A percentile compares a stretch with the other conserved stretches of the same genome.
Evolutionary conservation across 2,113 vertebrate species (phyloP).

Genomic region (Seriola aureovittata): DNA sequence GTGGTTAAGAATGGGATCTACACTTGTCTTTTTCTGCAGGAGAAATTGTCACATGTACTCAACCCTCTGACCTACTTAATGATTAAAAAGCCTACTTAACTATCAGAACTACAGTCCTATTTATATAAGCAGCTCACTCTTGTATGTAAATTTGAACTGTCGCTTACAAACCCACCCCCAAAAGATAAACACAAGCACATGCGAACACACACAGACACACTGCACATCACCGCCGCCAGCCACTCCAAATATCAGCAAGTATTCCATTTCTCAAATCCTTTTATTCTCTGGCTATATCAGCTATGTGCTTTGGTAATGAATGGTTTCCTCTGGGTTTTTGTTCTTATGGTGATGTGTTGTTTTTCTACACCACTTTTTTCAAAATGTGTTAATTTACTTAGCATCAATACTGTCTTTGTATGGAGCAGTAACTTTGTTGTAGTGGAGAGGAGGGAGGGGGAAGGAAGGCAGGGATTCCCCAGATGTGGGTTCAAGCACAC

Average conservation of each 20-base stretch:
- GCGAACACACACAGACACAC: not conserved
- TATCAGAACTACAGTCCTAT: constrained; percentile 21
- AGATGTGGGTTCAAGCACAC: constrained; percentile 62
- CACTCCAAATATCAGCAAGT: constrained; percentile 26
- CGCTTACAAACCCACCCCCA: not conserved
- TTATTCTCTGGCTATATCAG: constrained; percentile 39
- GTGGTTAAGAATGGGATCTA: constrained; percentile 37
- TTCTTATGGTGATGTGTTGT: constrained; percentile 48
- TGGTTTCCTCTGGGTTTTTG: constrained; percentile 56
- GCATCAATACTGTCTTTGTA: constrained; percentile 54
- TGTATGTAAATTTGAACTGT: constrained; percentile 33
- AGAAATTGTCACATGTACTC: constrained; percentile 19
- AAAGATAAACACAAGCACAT: constrained; percentile 1
- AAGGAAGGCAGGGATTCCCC: constrained; percentile 46
- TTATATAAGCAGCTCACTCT: constrained; percentile 22
- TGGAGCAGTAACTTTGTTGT: constrained; percentile 28
- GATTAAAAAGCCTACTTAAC: constrained; percentile 24
- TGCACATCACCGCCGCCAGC: not conserved
- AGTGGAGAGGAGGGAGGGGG: not conserved
- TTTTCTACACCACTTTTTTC: constrained; percentile 40
- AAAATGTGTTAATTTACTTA: constrained; percentile 63
- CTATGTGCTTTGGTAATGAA: constrained; percentile 51
- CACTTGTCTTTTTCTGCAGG: constrained; percentile 26
- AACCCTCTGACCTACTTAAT: constrained; percentile 35
- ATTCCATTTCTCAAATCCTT: constrained; percentile 31